A percentile compares a stretch with the other conserved stretches of the same genome.
phyloP scores from a whole-genome alignment of 2,888 invertebrate genomes.

The Tiphia femorata region DNA sequence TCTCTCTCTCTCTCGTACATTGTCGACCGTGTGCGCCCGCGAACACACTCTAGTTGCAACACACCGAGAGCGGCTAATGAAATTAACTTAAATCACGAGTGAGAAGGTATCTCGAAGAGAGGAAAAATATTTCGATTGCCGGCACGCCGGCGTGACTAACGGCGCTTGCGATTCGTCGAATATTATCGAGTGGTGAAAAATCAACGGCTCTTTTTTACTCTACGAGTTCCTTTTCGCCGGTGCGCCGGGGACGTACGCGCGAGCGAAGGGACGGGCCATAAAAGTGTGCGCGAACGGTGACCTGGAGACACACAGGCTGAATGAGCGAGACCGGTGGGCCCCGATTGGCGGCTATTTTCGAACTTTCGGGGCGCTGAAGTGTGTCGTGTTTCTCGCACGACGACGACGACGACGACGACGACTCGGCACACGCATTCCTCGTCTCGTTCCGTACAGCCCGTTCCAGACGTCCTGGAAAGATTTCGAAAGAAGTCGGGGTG shows the following conservation, averaged over 20 bases:
- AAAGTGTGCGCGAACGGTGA: slow-evolving; percentile 32
- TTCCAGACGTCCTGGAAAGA: too few species aligned
- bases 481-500: too few species aligned
- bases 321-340: slow-evolving; percentile 32
- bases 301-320: slow-evolving; percentile 38
- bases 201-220: neutral
- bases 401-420: neutral
- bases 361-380: slow-evolving; percentile 29
- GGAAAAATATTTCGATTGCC: neutral
- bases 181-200: too few species aligned
- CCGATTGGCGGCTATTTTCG: slow-evolving; percentile 42
- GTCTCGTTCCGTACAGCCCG: too few species aligned
- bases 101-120: too few species aligned
- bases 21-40: too few species aligned
- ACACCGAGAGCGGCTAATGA: too few species aligned
- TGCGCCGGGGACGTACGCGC: neutral
- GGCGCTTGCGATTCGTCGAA: too few species aligned
- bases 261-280: slow-evolving; percentile 20
- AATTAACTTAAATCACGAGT: too few species aligned
- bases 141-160: neutral
- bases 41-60: too few species aligned
- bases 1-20: too few species aligned
- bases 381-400: slow-evolving; percentile 25
- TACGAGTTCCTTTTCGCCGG: neutral
- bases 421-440: too few species aligned